These are phyloP conservation scores for Leptobrachium leishanense DNA, from an alignment of 2,113 vertebrate genomes.

Conservation along the genomic window DNA sequence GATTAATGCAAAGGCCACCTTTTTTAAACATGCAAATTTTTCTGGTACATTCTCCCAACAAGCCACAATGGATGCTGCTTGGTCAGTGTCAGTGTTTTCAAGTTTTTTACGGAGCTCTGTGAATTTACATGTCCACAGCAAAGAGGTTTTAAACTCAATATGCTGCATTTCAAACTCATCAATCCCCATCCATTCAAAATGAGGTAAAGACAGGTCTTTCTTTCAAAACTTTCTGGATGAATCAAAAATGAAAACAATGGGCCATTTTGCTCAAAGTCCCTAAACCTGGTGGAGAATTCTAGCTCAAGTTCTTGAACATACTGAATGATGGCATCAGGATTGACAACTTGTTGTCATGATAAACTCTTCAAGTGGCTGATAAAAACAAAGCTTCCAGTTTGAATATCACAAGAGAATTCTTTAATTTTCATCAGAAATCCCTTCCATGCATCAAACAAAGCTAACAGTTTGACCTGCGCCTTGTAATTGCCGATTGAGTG, in stretches of 20 bases:
- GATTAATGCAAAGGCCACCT: background rate
- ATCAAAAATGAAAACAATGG: background rate
- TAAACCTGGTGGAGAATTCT: background rate
- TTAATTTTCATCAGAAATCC: background rate
- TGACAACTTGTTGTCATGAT: background rate
- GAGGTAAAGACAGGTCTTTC: background rate
- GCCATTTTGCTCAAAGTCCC: background rate
- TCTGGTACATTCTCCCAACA: background rate
- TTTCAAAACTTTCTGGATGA: background rate
- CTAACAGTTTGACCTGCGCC: background rate
- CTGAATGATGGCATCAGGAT: background rate
- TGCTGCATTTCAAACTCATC: background rate
- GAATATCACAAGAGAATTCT: background rate
- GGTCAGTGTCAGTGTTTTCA: background rate
- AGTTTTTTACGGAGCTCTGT: background rate
- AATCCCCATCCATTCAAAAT: background rate
- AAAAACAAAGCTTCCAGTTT: background rate
- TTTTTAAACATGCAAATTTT: background rate
- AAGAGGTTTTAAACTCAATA: constrained; percentile 1
- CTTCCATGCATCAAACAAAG: background rate
- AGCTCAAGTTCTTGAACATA: background rate
- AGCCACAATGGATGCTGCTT: background rate
- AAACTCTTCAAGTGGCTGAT: background rate
- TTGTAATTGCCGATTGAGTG: background rate
- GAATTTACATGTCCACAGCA: background rate